A percentile compares a stretch with the other conserved stretches of the same genome.
Evolutionary conservation across 2,888 invertebrate genomes (phyloP).

Genomic region (Sceliomorpha sp.): DNA sequence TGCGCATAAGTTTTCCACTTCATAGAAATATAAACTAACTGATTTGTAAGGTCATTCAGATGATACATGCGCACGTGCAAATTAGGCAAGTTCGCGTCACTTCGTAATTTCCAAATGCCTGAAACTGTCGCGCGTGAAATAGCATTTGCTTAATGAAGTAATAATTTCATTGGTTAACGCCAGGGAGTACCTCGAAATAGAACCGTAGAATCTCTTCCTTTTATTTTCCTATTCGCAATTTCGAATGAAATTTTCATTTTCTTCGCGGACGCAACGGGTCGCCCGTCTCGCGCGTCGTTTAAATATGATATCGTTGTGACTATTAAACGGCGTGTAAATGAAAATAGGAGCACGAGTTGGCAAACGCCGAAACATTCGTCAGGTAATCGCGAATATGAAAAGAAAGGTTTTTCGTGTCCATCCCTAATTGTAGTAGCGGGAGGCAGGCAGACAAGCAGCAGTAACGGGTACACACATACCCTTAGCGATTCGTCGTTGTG

Average conservation of each 20-base stretch:
- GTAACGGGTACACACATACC: constrained; percentile 29
- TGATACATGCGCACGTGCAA: constrained; percentile 24
- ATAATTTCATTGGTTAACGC: too few relatives aligned
- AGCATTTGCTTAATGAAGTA: too few relatives aligned
- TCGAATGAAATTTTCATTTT: too few relatives aligned
- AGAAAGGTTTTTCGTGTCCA: constrained; percentile 4
- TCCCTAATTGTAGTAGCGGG: constrained; percentile 6
- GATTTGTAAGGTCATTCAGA: constrained; percentile 22
- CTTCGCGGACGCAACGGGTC: too few relatives aligned
- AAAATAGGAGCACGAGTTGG: background rate
- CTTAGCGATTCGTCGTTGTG: constrained; percentile 29
- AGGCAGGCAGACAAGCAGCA: constrained; percentile 5
- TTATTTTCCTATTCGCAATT: too few relatives aligned
- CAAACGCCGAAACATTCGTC: constrained; percentile 13
- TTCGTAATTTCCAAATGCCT: background rate
- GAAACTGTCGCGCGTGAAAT: too few relatives aligned
- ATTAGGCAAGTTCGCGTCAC: constrained; percentile 14
- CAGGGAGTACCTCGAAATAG: too few relatives aligned
- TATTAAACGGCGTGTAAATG: background rate
- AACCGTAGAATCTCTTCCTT: too few relatives aligned
- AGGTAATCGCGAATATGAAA: constrained; percentile 25
- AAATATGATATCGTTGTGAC: too few relatives aligned
- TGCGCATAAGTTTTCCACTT: constrained; percentile 25
- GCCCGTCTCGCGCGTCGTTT: too few relatives aligned
- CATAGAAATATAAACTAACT: constrained; percentile 31